Evolutionary conservation across 2,113 vertebrate species (phyloP).

Genomic region (Propithecus coquereli): DNA sequence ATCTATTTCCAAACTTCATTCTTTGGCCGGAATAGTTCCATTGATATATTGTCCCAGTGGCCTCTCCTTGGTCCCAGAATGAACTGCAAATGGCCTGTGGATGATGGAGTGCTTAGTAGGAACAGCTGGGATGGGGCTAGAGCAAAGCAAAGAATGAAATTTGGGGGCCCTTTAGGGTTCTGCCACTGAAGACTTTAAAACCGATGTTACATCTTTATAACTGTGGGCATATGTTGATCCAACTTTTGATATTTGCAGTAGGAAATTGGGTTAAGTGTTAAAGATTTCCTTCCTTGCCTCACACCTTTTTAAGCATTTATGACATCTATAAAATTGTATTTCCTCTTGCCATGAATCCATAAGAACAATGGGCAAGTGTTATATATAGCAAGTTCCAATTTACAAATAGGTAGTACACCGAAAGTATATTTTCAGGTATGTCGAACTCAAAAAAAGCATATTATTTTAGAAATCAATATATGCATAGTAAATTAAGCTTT

Average conservation of each 20-base stretch:
- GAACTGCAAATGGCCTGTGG: background rate
- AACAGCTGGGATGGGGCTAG: background rate
- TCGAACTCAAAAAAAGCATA: background rate
- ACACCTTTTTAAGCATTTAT: background rate
- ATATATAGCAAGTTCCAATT: background rate
- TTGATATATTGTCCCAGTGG: background rate
- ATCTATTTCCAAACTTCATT: background rate
- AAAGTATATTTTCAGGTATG: background rate
- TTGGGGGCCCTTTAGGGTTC: background rate
- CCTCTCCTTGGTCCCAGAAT: background rate
- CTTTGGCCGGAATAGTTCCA: background rate
- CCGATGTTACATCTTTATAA: background rate
- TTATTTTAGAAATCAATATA: background rate
- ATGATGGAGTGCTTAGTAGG: background rate
- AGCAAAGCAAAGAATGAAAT: background rate
- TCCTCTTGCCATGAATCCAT: background rate
- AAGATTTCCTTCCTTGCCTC: background rate
- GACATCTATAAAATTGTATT: background rate
- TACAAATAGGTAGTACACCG: background rate
- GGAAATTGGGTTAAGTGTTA: background rate
- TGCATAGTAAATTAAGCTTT: background rate
- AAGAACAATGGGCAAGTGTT: background rate
- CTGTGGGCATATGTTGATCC: background rate
- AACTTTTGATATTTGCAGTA: background rate
- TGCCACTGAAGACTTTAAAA: background rate